These are phyloP conservation scores for Scaptomyza pallida DNA, from an alignment of 1,140 invertebrate genomes.

Conservation along the genomic window DNA sequence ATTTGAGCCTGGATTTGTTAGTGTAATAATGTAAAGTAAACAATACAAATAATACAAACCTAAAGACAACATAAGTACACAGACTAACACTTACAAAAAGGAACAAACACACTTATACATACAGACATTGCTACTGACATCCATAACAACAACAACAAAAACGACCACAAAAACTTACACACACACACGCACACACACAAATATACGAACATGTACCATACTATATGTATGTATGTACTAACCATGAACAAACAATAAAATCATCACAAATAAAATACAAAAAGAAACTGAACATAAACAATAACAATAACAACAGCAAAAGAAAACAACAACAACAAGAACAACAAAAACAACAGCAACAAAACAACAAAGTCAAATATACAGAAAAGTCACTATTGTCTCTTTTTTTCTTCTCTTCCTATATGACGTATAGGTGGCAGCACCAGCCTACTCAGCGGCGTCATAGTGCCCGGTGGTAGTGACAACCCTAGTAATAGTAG, in stretches of 20 bases:
- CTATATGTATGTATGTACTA: background rate
- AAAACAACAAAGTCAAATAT: slow-evolving; percentile 71
- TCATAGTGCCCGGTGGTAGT: slow-evolving; percentile 83
- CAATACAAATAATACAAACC: slow-evolving; percentile 49
- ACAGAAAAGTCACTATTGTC: slow-evolving; percentile 84
- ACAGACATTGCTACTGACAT: slow-evolving; percentile 14
- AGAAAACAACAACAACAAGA: slow-evolving; percentile 11
- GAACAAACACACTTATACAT: slow-evolving; percentile 22
- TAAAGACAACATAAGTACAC: slow-evolving; percentile 24
- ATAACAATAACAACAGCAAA: background rate
- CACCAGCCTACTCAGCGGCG: slow-evolving; percentile 83
- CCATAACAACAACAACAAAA: too few species aligned
- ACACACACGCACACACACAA: slow-evolving; percentile 13
- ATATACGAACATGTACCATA: background rate
- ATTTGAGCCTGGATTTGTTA: slow-evolving; percentile 84
- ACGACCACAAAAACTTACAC: too few species aligned
- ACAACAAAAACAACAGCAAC: background rate
- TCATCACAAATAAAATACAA: background rate
- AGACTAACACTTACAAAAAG: slow-evolving; percentile 27
- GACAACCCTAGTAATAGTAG: slow-evolving; percentile 74
- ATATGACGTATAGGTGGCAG: slow-evolving; percentile 84
- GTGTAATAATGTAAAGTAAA: slow-evolving; percentile 69
- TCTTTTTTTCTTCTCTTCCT: slow-evolving; percentile 84
- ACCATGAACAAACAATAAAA: slow-evolving; percentile 17
- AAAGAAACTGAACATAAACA: slow-evolving; percentile 2